Evolutionary conservation across 35 echinoderm and acorn worm genomes (phyloP), one percentile per base, ranked within the genome.

Genomic region (Nesometra sesokonis): DNA sequence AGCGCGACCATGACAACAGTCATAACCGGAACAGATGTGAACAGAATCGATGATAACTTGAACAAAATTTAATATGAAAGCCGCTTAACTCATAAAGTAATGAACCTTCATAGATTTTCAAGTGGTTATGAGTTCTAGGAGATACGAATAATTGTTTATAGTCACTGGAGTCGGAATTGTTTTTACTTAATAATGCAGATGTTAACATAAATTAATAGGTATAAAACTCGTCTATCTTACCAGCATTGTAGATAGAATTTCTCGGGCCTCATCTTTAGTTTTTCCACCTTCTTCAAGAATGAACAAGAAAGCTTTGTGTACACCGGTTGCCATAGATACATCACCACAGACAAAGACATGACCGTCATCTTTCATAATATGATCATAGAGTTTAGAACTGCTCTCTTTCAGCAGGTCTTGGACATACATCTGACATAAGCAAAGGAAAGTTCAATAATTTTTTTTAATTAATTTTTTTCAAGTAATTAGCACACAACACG

Each of bases 291-390:
- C 38, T 43, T 43, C 38, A 7, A 43, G 38, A 29, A 93, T 90
- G 34, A 36, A 29, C 34, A 84, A 80, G 39, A 93, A 37, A 0
- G 91, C 82, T 77, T 57, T 78, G 30, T 83, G 32, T 34, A 93
- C 91, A 38, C 87, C 93, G 17, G 84, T 82, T n/a, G 89, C 89
- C 93, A 94, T 94, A 38, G 80, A 81, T 13, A 88, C 89, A 43
- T 94, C 93, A 35, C 93, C 93, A 57, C 93, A 87, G 0, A 94
- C 89, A 38, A 85, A 94, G 57, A 94, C 17, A 52, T 94, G 93
- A 33, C 93, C 93, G 17, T 91, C 47, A 34, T 77, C 35, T 32
- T 82, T 76, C 33, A 76, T 81, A 29, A 94, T 37, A 13, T 77
- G 84, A 82, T 89, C 77, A 86, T 84, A 94, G 0, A 94, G 36